Base-by-base conservation (phyloP, 2,113 vertebrate genomes). In the Ranitomeya variabilis region DNA sequence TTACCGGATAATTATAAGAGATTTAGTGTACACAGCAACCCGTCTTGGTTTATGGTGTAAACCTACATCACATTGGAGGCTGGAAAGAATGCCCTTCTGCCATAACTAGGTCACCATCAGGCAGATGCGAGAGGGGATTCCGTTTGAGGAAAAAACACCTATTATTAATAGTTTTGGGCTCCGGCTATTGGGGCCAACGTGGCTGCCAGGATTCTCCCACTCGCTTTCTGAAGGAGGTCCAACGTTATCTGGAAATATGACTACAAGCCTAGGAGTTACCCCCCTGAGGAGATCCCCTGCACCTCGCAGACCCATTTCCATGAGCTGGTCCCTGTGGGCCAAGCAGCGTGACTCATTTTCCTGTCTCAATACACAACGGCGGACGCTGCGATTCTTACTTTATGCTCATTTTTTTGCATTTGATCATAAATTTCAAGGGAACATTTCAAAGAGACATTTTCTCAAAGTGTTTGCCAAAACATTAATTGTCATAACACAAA, bases 161-260 rank as follows among this genome's bases (percentile, higher is more conserved):
- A 64, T 87, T 55, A 77, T 62, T 77, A 86, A 86, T 78, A 87
- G 86, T 87, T 80, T 54, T 69, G 60, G 18, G 62, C 64, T 80
- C 59, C 80, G 86, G 86, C 86, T 78, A 80, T 69, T 80, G 86
- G 76, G 86, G 26, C 31, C 2, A 12, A 16, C 2, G 18, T 21
- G 60, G 59, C 64, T 87, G 86, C 86, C 86, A 87, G 77, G 26
- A 80, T 7, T 80, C 60, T 80, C 86, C 77, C 77, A 69, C 77
- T 80, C 51, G 26, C 14, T 87, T 80, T 67, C 62, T 87, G 85
- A 87, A 79, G 74, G 62, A 87, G 59, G 45, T 52, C 77, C 86
- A 87, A 55, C 23, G 31, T 87, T 87, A 79, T 86, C 59, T 76
- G 86, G 86, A 87, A 79, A 64, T 69, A 80, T 87, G 86, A 87